These are phyloP conservation scores for Netelia virgata DNA, from an alignment of 2,888 invertebrate species.

Conservation along the genomic window DNA sequence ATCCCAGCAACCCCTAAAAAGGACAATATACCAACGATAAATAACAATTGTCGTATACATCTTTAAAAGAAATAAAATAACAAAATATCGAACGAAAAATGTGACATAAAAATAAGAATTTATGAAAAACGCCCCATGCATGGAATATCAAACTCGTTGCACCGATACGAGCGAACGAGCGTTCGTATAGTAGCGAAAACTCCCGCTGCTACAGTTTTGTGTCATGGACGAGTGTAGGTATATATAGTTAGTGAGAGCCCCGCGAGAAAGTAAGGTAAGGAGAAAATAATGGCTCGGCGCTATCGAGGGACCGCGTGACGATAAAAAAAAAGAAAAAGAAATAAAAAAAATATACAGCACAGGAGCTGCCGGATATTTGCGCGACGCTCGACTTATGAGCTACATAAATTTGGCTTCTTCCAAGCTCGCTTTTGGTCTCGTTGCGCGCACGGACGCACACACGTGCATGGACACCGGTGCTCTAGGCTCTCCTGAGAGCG, in stretches of 20 bases:
- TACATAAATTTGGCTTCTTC: slow-evolving; percentile 70
- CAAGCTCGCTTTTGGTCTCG: slow-evolving; percentile 46
- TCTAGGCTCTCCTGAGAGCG: slow-evolving; percentile 42
- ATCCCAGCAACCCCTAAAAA: no score
- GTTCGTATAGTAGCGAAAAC: slow-evolving; percentile 21
- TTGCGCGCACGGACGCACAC: slow-evolving; percentile 29
- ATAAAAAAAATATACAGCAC: slow-evolving; percentile 25
- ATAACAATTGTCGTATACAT: no score
- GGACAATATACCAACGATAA: no score
- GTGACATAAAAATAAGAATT: background rate
- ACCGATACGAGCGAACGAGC: background rate
- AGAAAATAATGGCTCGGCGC: slow-evolving; percentile 67
- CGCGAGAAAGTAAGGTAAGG: slow-evolving; percentile 59
- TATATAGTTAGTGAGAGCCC: slow-evolving; percentile 10
- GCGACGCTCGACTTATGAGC: slow-evolving; percentile 69
- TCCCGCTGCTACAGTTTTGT: background rate
- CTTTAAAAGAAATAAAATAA: no score
- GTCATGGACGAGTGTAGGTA: background rate
- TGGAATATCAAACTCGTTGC: background rate
- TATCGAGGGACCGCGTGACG: slow-evolving; percentile 64
- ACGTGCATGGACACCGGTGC: slow-evolving; percentile 27
- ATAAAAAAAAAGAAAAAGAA: slow-evolving; percentile 55
- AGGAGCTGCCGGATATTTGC: slow-evolving; percentile 65
- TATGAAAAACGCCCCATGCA: background rate
- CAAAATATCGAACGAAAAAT: background rate